Evolutionary conservation across 2,797 vertebrate genomes (phyloP).

Genomic region (Sebastiscus albofasciatus): DNA sequence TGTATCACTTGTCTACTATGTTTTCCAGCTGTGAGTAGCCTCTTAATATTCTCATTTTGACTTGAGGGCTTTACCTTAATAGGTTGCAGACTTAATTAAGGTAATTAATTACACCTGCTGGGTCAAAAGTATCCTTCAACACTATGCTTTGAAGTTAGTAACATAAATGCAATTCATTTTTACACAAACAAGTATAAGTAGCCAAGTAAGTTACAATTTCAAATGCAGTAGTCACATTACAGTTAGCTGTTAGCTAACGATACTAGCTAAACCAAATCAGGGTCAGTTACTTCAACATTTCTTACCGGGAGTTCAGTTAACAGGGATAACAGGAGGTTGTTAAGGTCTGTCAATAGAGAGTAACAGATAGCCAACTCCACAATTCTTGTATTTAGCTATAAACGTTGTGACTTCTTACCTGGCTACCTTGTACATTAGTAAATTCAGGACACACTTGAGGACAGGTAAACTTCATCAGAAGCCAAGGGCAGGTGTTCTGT

Average conservation of each 20-base stretch:
- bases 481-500: neutral
- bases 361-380: neutral
- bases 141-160: neutral
- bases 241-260: no score
- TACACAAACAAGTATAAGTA: neutral
- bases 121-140: neutral
- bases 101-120: neutral
- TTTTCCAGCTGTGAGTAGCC: neutral
- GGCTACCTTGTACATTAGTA: neutral
- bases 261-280: no score
- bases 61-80: neutral
- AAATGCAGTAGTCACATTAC: neutral
- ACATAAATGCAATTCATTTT: neutral
- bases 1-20: rapidly evolving
- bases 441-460: rapidly evolving
- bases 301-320: neutral
- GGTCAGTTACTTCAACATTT: neutral
- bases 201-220: neutral
- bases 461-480: neutral
- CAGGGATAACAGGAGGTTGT: neutral
- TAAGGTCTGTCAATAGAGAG: neutral
- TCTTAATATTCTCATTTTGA: no score
- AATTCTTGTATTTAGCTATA: neutral
- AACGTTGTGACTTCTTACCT: neutral
- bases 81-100: neutral